Conservation (phyloP, 2,888 invertebrate genomes). For the Sminthurides aquaticus region DNA sequence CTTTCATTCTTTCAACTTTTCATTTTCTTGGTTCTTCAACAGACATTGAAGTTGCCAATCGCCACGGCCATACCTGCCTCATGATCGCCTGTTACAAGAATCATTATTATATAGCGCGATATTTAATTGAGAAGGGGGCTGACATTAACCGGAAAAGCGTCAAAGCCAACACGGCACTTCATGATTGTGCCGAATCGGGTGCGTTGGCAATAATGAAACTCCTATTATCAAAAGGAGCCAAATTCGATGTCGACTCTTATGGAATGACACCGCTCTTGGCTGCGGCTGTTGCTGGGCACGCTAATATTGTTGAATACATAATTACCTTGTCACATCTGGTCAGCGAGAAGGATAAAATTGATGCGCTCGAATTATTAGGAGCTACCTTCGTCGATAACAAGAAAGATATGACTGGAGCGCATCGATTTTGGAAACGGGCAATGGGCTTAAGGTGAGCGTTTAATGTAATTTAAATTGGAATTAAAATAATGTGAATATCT, state of each 20-base stretch:
- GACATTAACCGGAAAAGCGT: slow-evolving; percentile 88
- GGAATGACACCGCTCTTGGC: slow-evolving; percentile 61
- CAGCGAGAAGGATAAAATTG: slow-evolving; percentile 69
- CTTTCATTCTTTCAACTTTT: too few relatives aligned
- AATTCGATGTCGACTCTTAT: slow-evolving; percentile 89
- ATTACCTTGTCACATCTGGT: slow-evolving; percentile 60
- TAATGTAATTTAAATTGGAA: not conserved
- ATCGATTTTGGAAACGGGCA: slow-evolving; percentile 82
- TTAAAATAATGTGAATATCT: not conserved
- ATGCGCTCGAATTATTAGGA: slow-evolving; percentile 82
- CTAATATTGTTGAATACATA: slow-evolving; percentile 85
- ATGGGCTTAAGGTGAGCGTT: slow-evolving; percentile 69
- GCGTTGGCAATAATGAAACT: slow-evolving; percentile 85
- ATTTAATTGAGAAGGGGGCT: slow-evolving; percentile 74
- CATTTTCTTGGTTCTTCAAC: too few relatives aligned
- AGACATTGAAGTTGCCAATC: slow-evolving; percentile 92
- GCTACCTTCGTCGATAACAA: slow-evolving; percentile 96
- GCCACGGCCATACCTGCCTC: slow-evolving; percentile 90
- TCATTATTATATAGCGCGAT: slow-evolving; percentile 82
- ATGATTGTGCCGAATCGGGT: slow-evolving; percentile 78
- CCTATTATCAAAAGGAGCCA: slow-evolving; percentile 76
- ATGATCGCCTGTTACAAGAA: slow-evolving; percentile 98
- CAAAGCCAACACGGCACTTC: slow-evolving; percentile 91
- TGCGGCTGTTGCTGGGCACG: slow-evolving; percentile 68
- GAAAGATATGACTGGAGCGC: slow-evolving; percentile 83